Percentiles rank a stretch among this genome's conserved stretches.
phyloP scores from a whole-genome alignment of 2,797 vertebrate species.

The Periophthalmus magnuspinnatus region DNA sequence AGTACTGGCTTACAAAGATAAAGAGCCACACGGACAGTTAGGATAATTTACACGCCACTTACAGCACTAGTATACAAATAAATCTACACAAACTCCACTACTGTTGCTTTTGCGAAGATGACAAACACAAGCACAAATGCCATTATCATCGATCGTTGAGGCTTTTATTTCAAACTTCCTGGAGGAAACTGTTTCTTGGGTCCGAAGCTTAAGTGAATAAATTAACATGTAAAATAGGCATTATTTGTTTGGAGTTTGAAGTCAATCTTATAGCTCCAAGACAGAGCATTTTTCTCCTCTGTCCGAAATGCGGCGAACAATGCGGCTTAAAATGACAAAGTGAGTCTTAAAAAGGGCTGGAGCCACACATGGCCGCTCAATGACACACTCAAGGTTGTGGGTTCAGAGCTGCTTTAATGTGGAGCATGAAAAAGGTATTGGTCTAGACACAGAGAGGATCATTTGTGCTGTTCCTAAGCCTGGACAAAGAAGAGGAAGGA shows the following conservation, averaged over 20 bases:
- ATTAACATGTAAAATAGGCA: slow-evolving; percentile 78
- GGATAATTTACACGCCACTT: slow-evolving; percentile 88
- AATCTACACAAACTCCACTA: slow-evolving; percentile 82
- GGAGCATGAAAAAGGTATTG: slow-evolving; percentile 30
- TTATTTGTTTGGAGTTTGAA: slow-evolving; percentile 63
- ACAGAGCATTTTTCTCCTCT: slow-evolving; percentile 64
- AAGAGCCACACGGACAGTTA: slow-evolving; percentile 81
- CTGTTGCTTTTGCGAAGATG: slow-evolving; percentile 83
- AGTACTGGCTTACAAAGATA: slow-evolving; percentile 81
- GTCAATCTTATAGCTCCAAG: slow-evolving; percentile 59
- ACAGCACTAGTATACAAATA: slow-evolving; percentile 85
- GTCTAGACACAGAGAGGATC: not conserved
- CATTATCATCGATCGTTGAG: slow-evolving; percentile 83
- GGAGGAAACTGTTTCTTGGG: slow-evolving; percentile 65
- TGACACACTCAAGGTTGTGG: slow-evolving; percentile 71
- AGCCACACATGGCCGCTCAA: slow-evolving; percentile 66
- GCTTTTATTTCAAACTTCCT: slow-evolving; percentile 87
- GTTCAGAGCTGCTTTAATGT: slow-evolving; percentile 55
- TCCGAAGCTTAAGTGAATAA: slow-evolving; percentile 69
- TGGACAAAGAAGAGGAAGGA: not conserved
- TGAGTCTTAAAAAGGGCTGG: slow-evolving; percentile 58
- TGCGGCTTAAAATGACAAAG: slow-evolving; percentile 60
- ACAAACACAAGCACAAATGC: slow-evolving; percentile 83
- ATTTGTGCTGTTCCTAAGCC: slow-evolving; percentile 2
- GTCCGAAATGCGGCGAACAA: slow-evolving; percentile 51